phyloP scores from a whole-genome alignment of 2,113 vertebrate species.

The Tiliqua scincoides region DNA sequence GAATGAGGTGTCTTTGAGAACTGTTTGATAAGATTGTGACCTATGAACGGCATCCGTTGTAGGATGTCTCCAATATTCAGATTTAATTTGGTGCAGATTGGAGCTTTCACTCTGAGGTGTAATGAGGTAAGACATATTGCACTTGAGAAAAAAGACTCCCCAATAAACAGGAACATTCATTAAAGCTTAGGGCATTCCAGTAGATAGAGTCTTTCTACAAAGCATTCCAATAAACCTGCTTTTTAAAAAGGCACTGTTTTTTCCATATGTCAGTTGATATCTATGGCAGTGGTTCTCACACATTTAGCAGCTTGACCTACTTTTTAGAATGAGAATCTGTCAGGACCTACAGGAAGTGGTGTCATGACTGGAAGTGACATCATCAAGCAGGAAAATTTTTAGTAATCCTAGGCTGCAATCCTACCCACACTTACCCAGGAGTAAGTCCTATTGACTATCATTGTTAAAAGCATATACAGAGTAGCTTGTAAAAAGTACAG shows the following conservation, averaged over 20 bases:
- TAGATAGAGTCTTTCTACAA: constrained; percentile 47
- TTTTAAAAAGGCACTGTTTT: constrained; percentile 23
- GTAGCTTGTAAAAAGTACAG: too few species aligned
- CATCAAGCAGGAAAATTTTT: too few species aligned
- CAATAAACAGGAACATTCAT: constrained; percentile 29
- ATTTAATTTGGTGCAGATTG: constrained; percentile 37
- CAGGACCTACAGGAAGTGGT: too few species aligned
- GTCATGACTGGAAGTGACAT: too few species aligned
- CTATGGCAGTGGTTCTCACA: too few species aligned
- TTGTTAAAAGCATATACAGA: too few species aligned
- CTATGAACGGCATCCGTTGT: constrained; percentile 47
- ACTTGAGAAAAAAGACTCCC: background rate
- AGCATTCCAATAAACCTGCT: constrained; percentile 35
- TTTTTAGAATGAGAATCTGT: too few species aligned
- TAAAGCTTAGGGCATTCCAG: constrained; percentile 50
- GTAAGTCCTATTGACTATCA: too few species aligned
- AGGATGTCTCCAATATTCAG: constrained; percentile 33
- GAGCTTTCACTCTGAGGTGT: constrained; percentile 7
- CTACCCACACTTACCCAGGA: too few species aligned
- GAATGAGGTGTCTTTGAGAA: constrained; percentile 55
- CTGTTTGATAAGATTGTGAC: constrained; percentile 8
- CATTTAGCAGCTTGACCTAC: too few species aligned
- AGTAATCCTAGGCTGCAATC: too few species aligned
- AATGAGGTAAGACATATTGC: background rate
- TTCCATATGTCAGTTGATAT: constrained; percentile 57